Percentiles rank a stretch among this genome's conserved stretches.
Evolutionary conservation across 2,113 vertebrate genomes (phyloP).

Genomic region (Onychostoma macrolepis): DNA sequence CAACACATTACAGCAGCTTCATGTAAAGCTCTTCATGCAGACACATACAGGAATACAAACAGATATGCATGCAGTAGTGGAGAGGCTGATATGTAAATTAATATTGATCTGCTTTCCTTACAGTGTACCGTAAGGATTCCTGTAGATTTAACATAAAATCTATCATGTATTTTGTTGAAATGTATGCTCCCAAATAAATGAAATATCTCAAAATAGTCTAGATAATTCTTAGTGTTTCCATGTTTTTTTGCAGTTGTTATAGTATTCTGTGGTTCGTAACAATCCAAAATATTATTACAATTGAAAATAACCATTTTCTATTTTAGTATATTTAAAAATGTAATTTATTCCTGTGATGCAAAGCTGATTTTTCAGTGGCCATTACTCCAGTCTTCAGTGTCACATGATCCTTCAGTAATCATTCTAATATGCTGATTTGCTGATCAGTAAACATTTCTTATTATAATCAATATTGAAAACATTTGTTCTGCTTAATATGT

Average conservation of each 20-base stretch:
- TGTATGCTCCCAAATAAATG: not conserved
- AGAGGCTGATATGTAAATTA: not conserved
- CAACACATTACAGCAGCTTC: constrained; percentile 37
- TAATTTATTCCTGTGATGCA: too few species aligned
- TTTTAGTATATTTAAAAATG: too few species aligned
- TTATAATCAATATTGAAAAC: not conserved
- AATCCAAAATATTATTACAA: too few species aligned
- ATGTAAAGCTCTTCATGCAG: constrained; percentile 16
- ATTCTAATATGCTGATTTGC: not conserved
- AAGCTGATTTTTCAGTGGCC: not conserved
- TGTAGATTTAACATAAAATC: not conserved
- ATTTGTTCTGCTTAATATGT: not conserved
- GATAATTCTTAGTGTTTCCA: not conserved
- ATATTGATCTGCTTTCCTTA: not conserved
- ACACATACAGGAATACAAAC: not conserved
- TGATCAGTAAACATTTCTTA: too few species aligned
- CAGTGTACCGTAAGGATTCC: not conserved
- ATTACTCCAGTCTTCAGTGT: not conserved
- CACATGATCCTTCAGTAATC: not conserved
- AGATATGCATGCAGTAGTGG: not conserved
- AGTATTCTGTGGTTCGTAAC: too few species aligned
- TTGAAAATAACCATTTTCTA: too few species aligned
- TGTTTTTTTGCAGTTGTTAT: too few species aligned
- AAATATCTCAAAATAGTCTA: not conserved
- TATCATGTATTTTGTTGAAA: not conserved